These are phyloP conservation scores for Epizoanthus stellaris DNA, from an alignment of 92 coral and sea anemone genomes.

Conservation along the genomic window DNA sequence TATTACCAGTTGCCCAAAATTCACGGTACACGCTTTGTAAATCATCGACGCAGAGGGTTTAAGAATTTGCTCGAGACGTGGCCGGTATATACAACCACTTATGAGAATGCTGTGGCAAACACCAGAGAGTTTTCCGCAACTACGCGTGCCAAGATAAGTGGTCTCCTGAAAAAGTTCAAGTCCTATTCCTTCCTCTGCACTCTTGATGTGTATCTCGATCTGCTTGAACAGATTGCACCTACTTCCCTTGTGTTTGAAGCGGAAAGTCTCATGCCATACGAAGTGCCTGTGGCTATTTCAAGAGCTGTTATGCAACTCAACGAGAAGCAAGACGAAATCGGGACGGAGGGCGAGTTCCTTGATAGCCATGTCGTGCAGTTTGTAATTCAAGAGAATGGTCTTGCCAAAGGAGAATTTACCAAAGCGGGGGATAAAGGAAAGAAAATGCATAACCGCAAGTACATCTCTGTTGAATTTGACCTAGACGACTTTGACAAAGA, in stretches of 20 bases:
- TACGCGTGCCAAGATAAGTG: constrained; percentile 38
- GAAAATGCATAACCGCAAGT: too few relatives aligned
- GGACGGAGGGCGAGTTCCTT: constrained; percentile 30
- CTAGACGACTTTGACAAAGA: constrained; percentile 34
- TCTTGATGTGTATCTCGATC: constrained; percentile 22
- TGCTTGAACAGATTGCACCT: constrained; percentile 24
- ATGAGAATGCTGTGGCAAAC: constrained; percentile 44
- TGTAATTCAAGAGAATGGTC: constrained; percentile 37
- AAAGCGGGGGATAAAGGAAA: too few relatives aligned
- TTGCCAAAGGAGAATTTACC: constrained; percentile 29
- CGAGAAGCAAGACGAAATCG: constrained; percentile 33
- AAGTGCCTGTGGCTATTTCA: constrained; percentile 20
- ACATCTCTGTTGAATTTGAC: constrained; percentile 25
- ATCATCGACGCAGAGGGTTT: constrained; percentile 35
- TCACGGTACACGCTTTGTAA: neutral
- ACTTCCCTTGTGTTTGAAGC: constrained; percentile 38
- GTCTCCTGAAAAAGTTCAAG: constrained; percentile 42
- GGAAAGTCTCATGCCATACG: constrained; percentile 42
- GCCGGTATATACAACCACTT: constrained; percentile 34
- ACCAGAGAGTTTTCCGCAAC: constrained; percentile 31
- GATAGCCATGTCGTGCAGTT: constrained; percentile 11
- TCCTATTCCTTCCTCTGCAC: constrained; percentile 36
- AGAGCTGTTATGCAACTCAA: constrained; percentile 28
- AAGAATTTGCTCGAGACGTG: constrained; percentile 46
- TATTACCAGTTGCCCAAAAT: constrained; percentile 36